These are phyloP conservation scores for Dendroctonus valens DNA, from an alignment of 1,140 invertebrate genomes.

Conservation along the genomic window DNA sequence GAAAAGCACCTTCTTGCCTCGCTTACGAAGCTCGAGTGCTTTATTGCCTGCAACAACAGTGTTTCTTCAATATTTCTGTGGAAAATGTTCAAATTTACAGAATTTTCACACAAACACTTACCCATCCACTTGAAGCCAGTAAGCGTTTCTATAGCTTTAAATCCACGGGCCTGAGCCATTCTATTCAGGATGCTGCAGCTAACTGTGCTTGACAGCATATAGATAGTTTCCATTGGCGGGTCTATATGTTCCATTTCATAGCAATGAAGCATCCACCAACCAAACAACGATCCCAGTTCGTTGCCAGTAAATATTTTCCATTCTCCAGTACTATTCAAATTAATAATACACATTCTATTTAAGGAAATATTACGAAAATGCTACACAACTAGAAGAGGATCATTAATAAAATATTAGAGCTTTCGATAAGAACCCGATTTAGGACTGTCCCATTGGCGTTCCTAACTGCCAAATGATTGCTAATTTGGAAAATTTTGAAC, in stretches of 20 bases:
- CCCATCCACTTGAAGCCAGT: constrained; percentile 99
- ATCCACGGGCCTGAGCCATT: constrained; percentile 80
- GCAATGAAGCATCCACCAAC: constrained; percentile 85
- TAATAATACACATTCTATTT: neutral
- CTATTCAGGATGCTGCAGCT: constrained; percentile 93
- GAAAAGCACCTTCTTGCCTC: constrained; percentile 79
- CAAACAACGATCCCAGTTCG: constrained; percentile 89
- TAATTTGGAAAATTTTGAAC: neutral
- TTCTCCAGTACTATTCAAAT: constrained; percentile 56
- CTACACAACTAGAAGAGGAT: neutral
- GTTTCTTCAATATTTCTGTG: neutral
- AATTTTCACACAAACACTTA: constrained; percentile 22
- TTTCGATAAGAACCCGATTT: neutral
- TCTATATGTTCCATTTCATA: constrained; percentile 56
- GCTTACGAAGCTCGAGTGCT: constrained; percentile 67
- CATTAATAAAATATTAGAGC: neutral
- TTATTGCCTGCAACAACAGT: constrained; percentile 58
- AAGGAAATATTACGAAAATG: neutral
- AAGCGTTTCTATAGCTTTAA: constrained; percentile 88
- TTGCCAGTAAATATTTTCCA: constrained; percentile 97
- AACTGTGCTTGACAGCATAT: constrained; percentile 92
- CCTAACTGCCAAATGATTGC: neutral
- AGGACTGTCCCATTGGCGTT: neutral
- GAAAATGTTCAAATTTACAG: neutral
- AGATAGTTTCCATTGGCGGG: constrained; percentile 57